Evolutionary conservation across 2,113 vertebrate species (phyloP), one percentile per base, ranked within the genome.

Genomic region (Heloderma charlesbogerti): DNA sequence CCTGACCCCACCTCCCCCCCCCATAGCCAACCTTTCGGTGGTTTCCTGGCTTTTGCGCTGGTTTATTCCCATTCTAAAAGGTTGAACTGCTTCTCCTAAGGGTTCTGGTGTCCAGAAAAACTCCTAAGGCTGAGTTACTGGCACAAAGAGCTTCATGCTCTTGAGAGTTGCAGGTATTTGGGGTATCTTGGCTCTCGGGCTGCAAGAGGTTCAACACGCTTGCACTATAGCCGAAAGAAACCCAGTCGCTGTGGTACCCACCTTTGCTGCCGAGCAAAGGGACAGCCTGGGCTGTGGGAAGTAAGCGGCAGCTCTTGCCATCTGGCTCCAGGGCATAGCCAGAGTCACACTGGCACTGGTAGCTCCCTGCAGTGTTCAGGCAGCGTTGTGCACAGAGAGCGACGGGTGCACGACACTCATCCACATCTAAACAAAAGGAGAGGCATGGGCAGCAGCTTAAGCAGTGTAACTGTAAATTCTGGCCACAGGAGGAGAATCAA

Each of bases 301-400:
- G 79, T 2, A 75, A 57, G 9, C 3, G 79, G 5, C 97, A 97
- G 22, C 89, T 84, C 72, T 85, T 96, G 29, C 93, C 80, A 0
- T 97, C 95, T 0, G 63, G 82, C 18, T 92, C 93, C n/a, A 96
- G 94, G 75, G 22, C 66, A 84, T 94, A 94, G n/a, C 96, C 93
- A 0, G 18, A n/a, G 0, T 95, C 93, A n/a, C 97, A 97, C 34
- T 92, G 22, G 31, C 97, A 97, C 6, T 37, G 60, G 90, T 94
- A 97, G 85, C 97, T 96, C 85, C 97, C 97, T 0, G 82, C 92
- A 0, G 96, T 96, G 84, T 97, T 97, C 15, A 93, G 8, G 34
- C 97, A 97, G 4, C 1, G 5, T 3, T 97, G 96, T 0, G 94
- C 92, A 18, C 97, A 97, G 54, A 92, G 71, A 1, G 87, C 22